Evolutionary conservation across 2,113 vertebrate species (phyloP).

Genomic region (Antigone vipio): DNA sequence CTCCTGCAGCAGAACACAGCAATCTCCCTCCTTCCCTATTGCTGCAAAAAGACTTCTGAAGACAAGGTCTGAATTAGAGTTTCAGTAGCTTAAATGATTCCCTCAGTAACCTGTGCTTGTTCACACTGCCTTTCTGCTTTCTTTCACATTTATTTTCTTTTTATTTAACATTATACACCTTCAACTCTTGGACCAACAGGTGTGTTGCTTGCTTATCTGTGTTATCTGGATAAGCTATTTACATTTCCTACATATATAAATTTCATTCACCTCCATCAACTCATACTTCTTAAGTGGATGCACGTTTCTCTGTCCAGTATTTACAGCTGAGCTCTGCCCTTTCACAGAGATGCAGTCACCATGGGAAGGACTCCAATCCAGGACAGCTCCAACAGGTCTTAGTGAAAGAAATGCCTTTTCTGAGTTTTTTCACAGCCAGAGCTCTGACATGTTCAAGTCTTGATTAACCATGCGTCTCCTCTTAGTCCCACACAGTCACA

Average conservation of each 20-base stretch:
- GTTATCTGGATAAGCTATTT: not conserved
- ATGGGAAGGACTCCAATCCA: not conserved
- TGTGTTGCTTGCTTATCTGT: not conserved
- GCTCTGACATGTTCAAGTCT: not conserved
- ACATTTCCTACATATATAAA: not conserved
- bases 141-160: not conserved
- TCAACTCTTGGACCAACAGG: not conserved
- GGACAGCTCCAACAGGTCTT: not conserved
- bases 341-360: not conserved
- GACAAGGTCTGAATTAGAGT: not conserved
- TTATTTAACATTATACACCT: not conserved
- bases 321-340: not conserved
- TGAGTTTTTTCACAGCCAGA: not conserved
- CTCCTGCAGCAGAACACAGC: rapidly evolving
- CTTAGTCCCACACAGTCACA: not conserved
- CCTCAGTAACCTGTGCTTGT: not conserved
- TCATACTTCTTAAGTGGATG: not conserved
- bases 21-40: not conserved
- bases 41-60: not conserved
- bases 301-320: not conserved
- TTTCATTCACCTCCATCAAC: not conserved
- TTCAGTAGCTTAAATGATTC: not conserved
- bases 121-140: not conserved
- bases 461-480: not conserved
- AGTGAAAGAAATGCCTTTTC: not conserved